These are phyloP conservation scores for Anableps anableps DNA, from an alignment of 2,797 vertebrate species.

Conservation along the genomic window DNA sequence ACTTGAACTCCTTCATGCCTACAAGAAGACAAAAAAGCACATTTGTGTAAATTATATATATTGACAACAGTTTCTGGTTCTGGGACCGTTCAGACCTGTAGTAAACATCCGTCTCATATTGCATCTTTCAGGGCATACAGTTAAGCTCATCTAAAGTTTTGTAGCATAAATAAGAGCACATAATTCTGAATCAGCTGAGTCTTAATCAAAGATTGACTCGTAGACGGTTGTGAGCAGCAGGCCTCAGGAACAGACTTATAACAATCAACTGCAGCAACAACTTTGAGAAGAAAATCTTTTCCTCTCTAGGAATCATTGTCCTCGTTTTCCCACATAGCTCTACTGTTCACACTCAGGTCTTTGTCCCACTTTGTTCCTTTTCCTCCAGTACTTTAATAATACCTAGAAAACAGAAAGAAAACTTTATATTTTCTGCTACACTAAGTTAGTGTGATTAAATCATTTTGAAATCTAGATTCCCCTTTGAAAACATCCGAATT, in stretches of 20 bases:
- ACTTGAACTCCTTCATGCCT: slow-evolving; percentile 8
- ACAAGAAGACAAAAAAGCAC: not conserved
- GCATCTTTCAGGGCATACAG: not conserved
- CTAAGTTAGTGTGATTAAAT: not conserved
- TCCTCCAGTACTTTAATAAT: not conserved
- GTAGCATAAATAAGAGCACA: not conserved
- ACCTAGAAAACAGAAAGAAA: slow-evolving; percentile 1
- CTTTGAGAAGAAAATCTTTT: not conserved
- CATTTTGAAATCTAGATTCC: not conserved
- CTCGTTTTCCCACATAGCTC: slow-evolving; percentile 34
- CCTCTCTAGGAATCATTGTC: slow-evolving; percentile 20
- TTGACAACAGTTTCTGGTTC: not conserved
- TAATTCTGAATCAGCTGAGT: not conserved
- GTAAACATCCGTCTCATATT: too few species aligned
- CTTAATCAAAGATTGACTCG: not conserved
- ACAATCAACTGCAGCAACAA: not conserved
- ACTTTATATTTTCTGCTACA: not conserved
- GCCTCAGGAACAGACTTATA: not conserved
- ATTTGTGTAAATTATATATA: not conserved
- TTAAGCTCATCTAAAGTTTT: not conserved
- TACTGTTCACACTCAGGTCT: not conserved
- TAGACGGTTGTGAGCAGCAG: not conserved
- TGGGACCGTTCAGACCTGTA: too few species aligned
- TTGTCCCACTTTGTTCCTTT: not conserved
- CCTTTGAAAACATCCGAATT: not conserved